Evolutionary conservation across 2,113 vertebrate genomes (phyloP).

Genomic region (Diadophis punctatus): DNA sequence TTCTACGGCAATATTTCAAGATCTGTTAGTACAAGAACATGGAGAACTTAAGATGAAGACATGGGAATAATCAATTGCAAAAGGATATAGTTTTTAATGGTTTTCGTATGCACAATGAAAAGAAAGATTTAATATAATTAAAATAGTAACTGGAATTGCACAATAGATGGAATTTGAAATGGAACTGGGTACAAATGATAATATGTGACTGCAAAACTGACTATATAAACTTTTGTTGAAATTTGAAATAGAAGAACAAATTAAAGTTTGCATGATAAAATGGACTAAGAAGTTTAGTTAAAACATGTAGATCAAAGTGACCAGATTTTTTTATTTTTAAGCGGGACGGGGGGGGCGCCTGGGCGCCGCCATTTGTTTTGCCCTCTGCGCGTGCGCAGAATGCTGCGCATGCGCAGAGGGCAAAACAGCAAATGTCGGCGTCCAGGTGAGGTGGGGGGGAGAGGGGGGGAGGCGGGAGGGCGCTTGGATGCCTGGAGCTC

Average conservation of each 20-base stretch:
- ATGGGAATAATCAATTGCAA: background rate
- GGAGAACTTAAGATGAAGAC: background rate
- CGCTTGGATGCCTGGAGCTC: too few relatives aligned
- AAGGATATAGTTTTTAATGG: background rate
- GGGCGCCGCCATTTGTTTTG: too few relatives aligned
- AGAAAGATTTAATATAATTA: background rate
- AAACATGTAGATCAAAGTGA: too few relatives aligned
- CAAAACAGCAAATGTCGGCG: too few relatives aligned
- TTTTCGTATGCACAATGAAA: background rate
- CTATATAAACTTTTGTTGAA: background rate
- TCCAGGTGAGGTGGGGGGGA: too few relatives aligned
- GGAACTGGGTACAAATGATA: background rate
- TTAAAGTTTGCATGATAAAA: background rate
- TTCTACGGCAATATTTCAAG: background rate
- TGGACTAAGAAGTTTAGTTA: background rate
- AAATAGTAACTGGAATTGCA: background rate
- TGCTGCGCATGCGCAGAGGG: too few relatives aligned
- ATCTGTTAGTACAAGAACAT: background rate
- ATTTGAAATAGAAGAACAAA: background rate
- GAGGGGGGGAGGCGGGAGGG: too few relatives aligned
- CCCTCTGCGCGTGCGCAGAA: too few relatives aligned
- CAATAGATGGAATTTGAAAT: background rate
- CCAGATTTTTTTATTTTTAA: too few relatives aligned
- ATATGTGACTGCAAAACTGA: background rate
- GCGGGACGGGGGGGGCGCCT: too few relatives aligned